Conservation (phyloP, 2,888 invertebrate genomes). For the Sylvicola fuscatus region DNA sequence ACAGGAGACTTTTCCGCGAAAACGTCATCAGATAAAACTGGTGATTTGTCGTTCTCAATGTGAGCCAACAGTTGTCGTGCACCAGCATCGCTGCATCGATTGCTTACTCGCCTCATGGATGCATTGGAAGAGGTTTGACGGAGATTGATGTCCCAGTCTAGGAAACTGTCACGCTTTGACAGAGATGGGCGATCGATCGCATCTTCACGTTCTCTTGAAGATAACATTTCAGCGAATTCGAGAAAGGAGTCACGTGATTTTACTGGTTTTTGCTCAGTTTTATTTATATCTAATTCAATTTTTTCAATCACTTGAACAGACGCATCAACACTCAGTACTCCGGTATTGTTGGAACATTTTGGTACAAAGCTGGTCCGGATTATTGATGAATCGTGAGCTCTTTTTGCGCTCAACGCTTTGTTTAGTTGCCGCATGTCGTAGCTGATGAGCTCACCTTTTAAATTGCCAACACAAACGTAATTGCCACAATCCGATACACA, state of each 20-base stretch:
- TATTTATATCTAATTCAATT: neutral
- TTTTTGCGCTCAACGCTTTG: conserved; percentile 12
- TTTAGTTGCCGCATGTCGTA: conserved; percentile 19
- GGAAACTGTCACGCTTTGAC: too few relatives aligned
- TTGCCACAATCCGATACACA: conserved; percentile 21
- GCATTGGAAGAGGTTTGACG: too few relatives aligned
- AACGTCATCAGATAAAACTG: too few relatives aligned
- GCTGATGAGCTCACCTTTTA: conserved; percentile 21
- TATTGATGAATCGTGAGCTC: conserved; percentile 13
- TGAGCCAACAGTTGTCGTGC: too few relatives aligned
- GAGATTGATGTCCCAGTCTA: too few relatives aligned
- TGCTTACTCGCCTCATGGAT: too few relatives aligned
- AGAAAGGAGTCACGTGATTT: conserved; percentile 18
- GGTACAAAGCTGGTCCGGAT: conserved; percentile 3
- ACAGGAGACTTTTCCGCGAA: too few relatives aligned
- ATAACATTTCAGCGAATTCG: conserved; percentile 16
- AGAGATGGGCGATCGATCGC: too few relatives aligned
- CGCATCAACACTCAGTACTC: neutral
- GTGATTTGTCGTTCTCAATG: too few relatives aligned
- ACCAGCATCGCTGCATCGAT: too few relatives aligned
- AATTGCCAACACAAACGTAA: conserved; percentile 20
- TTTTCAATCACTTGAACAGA: neutral
- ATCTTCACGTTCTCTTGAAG: too few relatives aligned
- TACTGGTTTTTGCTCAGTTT: neutral
- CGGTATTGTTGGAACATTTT: neutral